phyloP scores from a whole-genome alignment of 2,888 invertebrate species.

The Nycteola revayana region DNA sequence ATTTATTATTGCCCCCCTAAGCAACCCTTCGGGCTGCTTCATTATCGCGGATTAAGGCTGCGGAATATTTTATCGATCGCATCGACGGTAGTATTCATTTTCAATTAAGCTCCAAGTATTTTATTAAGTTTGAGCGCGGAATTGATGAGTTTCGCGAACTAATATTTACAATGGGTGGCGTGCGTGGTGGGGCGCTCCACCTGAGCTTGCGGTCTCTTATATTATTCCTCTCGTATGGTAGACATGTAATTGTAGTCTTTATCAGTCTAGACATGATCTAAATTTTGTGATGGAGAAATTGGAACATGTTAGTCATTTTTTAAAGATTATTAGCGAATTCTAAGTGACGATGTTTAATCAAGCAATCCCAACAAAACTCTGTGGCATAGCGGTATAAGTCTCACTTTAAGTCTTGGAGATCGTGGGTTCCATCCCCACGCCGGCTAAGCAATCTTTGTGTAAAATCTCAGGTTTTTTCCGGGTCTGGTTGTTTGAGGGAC shows the following conservation, averaged over 20 bases:
- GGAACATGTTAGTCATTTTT: no score
- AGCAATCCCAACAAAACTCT: no score
- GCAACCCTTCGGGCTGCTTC: slow-evolving; percentile 77
- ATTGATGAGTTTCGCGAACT: slow-evolving; percentile 82
- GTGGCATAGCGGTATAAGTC: no score
- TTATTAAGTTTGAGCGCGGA: slow-evolving; percentile 80
- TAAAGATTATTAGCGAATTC: no score
- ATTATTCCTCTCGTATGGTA: slow-evolving; percentile 29
- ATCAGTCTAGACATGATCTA: slow-evolving; percentile 29
- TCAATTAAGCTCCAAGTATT: slow-evolving; percentile 82
- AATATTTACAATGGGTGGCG: slow-evolving; percentile 78
- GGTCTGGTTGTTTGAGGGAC: no score
- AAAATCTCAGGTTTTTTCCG: no score
- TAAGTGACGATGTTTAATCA: no score
- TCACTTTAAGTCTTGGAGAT: no score
- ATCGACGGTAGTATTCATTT: slow-evolving; percentile 78
- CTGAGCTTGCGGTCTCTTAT: slow-evolving; percentile 46
- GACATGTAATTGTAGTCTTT: slow-evolving; percentile 15
- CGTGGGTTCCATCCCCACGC: no score
- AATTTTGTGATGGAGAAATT: slow-evolving; percentile 14
- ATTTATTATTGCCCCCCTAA: slow-evolving; percentile 78
- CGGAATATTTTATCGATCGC: slow-evolving; percentile 81
- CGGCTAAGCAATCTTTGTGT: no score
- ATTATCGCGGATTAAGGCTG: slow-evolving; percentile 81
- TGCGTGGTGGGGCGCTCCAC: slow-evolving; percentile 53